Evolutionary conservation across 2,113 vertebrate genomes (phyloP).

Genomic region (Natator depressus): DNA sequence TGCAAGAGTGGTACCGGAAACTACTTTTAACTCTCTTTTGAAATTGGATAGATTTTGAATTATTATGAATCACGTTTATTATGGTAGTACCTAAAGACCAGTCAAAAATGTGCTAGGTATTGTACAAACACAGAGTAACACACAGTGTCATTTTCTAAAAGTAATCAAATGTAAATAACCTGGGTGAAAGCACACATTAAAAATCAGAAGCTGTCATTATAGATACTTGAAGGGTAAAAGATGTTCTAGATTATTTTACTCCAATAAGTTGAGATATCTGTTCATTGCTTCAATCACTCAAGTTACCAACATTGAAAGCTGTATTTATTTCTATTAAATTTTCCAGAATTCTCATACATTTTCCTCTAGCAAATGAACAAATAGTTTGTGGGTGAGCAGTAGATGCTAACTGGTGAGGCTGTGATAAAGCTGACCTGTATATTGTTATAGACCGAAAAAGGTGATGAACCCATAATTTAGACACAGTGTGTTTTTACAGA

Average conservation of each 20-base stretch:
- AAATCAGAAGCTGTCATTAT: not conserved
- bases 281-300: not conserved
- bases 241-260: not conserved
- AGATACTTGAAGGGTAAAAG: not conserved
- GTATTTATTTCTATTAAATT: not conserved
- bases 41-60: not conserved
- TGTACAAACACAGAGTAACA: not conserved
- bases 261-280: not conserved
- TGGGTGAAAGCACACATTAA: not conserved
- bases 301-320: rapidly evolving
- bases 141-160: not conserved
- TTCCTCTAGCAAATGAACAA: not conserved
- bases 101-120: not conserved
- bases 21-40: not conserved
- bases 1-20: not conserved
- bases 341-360: not conserved
- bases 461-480: not conserved
- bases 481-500: not conserved
- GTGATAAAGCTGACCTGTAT: not conserved
- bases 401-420: not conserved
- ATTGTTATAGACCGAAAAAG: rapidly evolving
- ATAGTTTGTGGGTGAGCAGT: not conserved
- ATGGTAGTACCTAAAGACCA: not conserved
- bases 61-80: not conserved
- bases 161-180: not conserved